Evolutionary conservation across 1,140 invertebrate genomes (phyloP), one percentile per base, ranked within the genome.

Genomic region (Drosophila nebulosa): DNA sequence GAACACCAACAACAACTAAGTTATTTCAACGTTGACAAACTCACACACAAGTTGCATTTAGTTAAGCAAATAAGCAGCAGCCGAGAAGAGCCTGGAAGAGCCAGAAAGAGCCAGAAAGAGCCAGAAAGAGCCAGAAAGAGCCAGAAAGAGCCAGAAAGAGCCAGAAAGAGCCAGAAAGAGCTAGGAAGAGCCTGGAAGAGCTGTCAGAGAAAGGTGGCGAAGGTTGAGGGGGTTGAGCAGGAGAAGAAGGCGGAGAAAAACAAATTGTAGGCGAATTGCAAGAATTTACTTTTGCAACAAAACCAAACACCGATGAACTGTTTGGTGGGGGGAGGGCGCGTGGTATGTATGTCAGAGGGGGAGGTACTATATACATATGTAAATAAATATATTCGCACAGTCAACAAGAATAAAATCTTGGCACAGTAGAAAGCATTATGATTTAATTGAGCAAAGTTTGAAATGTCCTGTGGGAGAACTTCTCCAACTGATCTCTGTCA

Each of bases 41-140:
- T 18, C 67, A 72, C 81, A 72, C 81, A 81, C 69, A 86, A 86
- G 83, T 81, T 86, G 83, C 83, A 86, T 86, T 86, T 86, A 86
- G 81, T 80, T 81, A 81, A 80, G 74, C 81, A 86, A 86, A 86
- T 86, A 86, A 72, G 81, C 62, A 64, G n/a, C n/a, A n/a, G n/a
- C n/a, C n/a, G 16, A 46, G 39, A 2, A 46, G 39, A 46, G 18
- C 16, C 18, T 12, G 27, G 6, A 6, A 30, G 6, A 30, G 7
- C 7, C 27, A 30, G 27, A 30, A 9, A 9, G 27, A 30, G n/a
- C n/a, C n/a, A 10, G 27, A 30, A 30, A 9, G 1, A 30, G 4
- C n/a, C n/a, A n/a, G n/a, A n/a, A 2, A 46, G 39, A 46, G 18
- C 16, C 18, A 6, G 27, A 6, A 6, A 30, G 6, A 30, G 7